phyloP scores from a whole-genome alignment of 2,113 vertebrate genomes.

The human (Homo sapiens) region DNA sequence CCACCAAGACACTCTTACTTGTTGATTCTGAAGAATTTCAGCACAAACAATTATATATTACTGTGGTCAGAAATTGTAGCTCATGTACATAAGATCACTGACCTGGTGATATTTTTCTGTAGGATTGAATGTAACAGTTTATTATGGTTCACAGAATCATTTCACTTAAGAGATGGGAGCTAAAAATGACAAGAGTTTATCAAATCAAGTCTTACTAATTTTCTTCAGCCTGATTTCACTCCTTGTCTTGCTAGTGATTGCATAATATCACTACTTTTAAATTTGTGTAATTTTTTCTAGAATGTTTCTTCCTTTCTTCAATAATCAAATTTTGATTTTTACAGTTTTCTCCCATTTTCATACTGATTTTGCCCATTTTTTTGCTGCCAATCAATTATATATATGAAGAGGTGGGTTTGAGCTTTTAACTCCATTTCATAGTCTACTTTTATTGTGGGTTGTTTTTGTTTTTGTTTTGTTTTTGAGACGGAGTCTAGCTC shows the following conservation, averaged over 20 bases:
- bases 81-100: not conserved
- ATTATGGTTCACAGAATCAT: not conserved
- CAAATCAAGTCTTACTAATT: not conserved
- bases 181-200: not conserved
- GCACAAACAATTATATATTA: not conserved
- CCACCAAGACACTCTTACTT: not conserved
- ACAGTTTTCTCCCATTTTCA: not conserved
- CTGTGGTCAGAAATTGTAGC: not conserved
- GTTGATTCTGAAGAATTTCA: conserved; percentile 11
- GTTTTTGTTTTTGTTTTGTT: not conserved
- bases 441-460: not conserved
- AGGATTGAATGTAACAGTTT: not conserved
- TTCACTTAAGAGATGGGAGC: not conserved
- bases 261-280: not conserved
- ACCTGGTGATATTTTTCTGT: not conserved
- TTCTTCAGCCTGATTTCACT: conserved; percentile 8
- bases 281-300: not conserved
- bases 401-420: not conserved
- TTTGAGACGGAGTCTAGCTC: no score
- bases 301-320: not conserved
- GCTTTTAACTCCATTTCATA: not conserved
- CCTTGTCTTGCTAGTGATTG: not conserved
- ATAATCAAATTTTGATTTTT: conserved; percentile 11
- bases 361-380: not conserved
- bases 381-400: not conserved